These are phyloP conservation scores for Pogonus chalceus DNA, from an alignment of 1,140 invertebrate species.

Conservation along the genomic window DNA sequence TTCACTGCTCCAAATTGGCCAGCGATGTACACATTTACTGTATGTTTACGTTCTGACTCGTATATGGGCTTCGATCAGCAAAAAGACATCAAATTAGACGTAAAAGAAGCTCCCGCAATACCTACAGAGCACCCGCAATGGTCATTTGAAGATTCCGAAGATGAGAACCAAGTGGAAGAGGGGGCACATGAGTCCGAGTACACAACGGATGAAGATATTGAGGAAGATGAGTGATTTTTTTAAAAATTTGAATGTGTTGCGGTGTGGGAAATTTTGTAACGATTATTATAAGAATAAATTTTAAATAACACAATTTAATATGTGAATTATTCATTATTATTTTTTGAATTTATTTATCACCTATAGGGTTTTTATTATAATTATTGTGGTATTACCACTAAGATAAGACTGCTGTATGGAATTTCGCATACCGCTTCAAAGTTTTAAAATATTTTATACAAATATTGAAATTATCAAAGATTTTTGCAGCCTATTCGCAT, in stretches of 20 bases:
- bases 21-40: constrained; percentile 86
- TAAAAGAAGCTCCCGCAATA: constrained; percentile 86
- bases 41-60: constrained; percentile 84
- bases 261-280: constrained; percentile 2
- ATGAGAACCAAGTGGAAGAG: constrained; percentile 64
- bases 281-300: neutral
- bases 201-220: constrained; percentile 60
- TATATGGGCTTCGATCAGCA: constrained; percentile 88
- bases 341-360: no score
- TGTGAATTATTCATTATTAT: neutral
- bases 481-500: no score
- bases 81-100: constrained; percentile 90
- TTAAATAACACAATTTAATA: neutral
- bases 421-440: neutral
- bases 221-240: constrained; percentile 35
- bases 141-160: constrained; percentile 91
- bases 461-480: no score
- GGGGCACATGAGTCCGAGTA: constrained; percentile 57
- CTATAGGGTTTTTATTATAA: no score
- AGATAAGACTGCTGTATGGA: no score
- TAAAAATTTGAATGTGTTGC: neutral
- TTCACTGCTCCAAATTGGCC: constrained; percentile 93
- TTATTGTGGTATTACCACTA: no score
- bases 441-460: neutral
- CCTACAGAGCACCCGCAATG: constrained; percentile 89